These are phyloP conservation scores for Globicephala melas DNA, from an alignment of 2,113 vertebrate genomes.

Conservation along the genomic window DNA sequence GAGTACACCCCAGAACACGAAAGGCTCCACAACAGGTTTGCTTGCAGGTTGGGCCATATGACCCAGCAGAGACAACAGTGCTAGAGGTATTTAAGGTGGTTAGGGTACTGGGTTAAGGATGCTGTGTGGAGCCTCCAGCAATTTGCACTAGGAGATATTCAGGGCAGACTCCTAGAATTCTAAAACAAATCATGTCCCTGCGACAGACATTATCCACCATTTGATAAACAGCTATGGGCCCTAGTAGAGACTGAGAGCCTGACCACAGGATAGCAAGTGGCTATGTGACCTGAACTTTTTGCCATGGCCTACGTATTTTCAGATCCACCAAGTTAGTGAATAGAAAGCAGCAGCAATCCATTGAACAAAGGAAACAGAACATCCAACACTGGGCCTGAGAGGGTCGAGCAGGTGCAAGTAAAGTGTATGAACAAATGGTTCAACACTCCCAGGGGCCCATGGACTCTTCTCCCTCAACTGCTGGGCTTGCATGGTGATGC, in stretches of 20 bases:
- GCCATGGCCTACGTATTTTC: not conserved
- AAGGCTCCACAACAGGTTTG: fast-evolving
- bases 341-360: not conserved
- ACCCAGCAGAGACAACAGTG: not conserved
- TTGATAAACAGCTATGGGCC: not conserved
- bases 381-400: not conserved
- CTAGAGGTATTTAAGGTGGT: not conserved
- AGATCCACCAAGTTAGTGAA: not conserved
- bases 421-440: not conserved
- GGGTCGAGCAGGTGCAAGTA: not conserved
- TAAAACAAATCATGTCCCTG: not conserved
- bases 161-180: not conserved
- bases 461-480: not conserved
- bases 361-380: not conserved
- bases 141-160: not conserved
- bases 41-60: not conserved
- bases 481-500: not conserved
- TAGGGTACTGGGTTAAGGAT: not conserved
- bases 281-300: not conserved
- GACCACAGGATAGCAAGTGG: not conserved
- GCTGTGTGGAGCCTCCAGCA: not conserved
- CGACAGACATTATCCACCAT: not conserved
- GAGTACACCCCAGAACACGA: not conserved
- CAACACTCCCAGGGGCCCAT: not conserved
- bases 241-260: not conserved